Evolutionary conservation across 2,888 invertebrate genomes (phyloP).

Genomic region (Leistus spinibarbis): DNA sequence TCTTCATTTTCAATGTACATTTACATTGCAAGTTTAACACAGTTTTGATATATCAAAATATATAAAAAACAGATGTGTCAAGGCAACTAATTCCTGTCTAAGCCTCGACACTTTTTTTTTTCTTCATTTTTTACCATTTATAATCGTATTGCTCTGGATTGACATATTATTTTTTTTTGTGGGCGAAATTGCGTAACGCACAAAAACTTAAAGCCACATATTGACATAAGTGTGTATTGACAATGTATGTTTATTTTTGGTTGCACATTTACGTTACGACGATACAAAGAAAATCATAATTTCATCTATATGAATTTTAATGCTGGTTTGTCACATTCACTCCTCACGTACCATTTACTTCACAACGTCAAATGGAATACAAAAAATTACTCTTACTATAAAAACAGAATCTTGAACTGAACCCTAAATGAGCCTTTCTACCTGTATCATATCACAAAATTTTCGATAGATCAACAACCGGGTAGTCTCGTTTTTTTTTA

Average conservation of each 20-base stretch:
- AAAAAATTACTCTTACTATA: no score
- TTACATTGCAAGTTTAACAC: constrained; percentile 37
- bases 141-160: constrained; percentile 60
- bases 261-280: neutral
- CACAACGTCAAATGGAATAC: no score
- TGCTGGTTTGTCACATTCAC: no score
- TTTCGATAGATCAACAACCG: no score
- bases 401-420: no score
- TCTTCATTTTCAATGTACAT: constrained; percentile 21
- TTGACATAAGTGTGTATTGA: constrained; percentile 60
- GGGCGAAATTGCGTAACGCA: constrained; percentile 17
- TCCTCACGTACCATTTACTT: no score
- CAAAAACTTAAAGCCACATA: constrained; percentile 51
- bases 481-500: no score
- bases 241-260: constrained; percentile 50
- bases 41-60: constrained; percentile 55
- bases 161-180: constrained; percentile 48
- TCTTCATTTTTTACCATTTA: constrained; percentile 41
- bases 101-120: constrained; percentile 40
- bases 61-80: constrained; percentile 52
- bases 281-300: no score
- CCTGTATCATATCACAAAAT: no score
- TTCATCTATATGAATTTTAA: no score
- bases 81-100: constrained; percentile 39
- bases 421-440: no score